Conservation (phyloP, 1,140 invertebrate genomes). For the Armadillidium nasatum region DNA sequence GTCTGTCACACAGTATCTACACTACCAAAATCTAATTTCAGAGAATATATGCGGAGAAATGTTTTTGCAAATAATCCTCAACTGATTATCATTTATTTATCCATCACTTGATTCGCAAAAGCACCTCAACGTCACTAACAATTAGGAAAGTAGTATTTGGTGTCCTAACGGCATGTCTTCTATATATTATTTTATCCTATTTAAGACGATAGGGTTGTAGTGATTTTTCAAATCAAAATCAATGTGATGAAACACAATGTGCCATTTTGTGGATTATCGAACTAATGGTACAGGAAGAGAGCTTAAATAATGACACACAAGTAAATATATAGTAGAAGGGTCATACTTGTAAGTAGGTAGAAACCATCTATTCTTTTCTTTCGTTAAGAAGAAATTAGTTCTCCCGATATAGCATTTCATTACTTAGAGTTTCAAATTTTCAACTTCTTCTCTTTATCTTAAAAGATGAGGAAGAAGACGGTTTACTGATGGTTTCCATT, state of each 20-base stretch:
- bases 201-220: background rate
- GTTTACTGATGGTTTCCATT: background rate
- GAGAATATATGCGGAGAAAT: background rate
- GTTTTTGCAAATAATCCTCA: background rate
- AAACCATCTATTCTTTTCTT: background rate
- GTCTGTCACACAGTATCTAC: background rate
- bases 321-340: background rate
- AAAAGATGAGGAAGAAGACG: background rate
- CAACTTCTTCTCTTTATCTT: background rate
- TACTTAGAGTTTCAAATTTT: background rate
- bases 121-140: background rate
- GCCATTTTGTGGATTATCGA: background rate
- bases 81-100: background rate
- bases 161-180: background rate
- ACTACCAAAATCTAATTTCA: background rate
- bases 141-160: background rate
- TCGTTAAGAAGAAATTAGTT: background rate
- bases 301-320: background rate
- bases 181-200: background rate
- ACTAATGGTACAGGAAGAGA: background rate
- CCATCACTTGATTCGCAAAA: background rate
- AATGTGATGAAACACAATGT: background rate
- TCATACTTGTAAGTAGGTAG: background rate
- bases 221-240: background rate
- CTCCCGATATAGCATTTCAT: background rate